Conservation (phyloP, 2,113 vertebrate species). For the Gallinago media region DNA sequence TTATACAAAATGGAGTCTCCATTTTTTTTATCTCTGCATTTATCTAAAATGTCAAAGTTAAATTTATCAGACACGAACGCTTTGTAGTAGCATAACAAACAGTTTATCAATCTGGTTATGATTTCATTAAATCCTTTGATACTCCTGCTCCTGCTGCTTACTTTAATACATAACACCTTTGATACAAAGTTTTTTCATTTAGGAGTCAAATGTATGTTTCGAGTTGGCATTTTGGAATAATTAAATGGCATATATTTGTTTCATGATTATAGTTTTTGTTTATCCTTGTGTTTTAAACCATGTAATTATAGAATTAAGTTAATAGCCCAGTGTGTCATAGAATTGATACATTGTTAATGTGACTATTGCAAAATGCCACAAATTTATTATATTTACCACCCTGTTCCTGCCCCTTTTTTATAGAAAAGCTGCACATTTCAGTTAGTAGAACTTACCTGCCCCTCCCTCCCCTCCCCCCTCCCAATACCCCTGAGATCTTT, state of each 20-base stretch:
- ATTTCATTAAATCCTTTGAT: slow-evolving; percentile 32
- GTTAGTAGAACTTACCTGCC: not conserved
- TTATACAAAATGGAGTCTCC: not conserved
- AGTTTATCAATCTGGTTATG: not conserved
- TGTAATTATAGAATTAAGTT: slow-evolving; percentile 44
- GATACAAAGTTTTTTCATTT: not conserved
- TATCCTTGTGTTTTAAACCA: not conserved
- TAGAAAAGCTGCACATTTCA: not conserved
- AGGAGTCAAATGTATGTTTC: not conserved
- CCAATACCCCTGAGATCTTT: not conserved
- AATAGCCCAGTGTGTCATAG: slow-evolving; percentile 6
- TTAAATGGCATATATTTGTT: not conserved
- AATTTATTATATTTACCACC: not conserved
- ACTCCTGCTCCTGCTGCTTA: not conserved
- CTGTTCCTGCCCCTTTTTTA: not conserved
- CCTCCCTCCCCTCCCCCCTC: too few relatives aligned
- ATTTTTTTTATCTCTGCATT: not conserved
- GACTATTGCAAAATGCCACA: not conserved
- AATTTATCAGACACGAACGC: not conserved
- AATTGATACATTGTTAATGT: not conserved
- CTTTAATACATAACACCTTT: not conserved
- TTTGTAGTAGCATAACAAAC: not conserved
- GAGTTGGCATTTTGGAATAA: not conserved
- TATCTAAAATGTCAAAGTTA: slow-evolving; percentile 26
- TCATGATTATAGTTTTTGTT: slow-evolving; percentile 57